phyloP scores from a whole-genome alignment of 2,888 invertebrate species.

The Apamea sordens region DNA sequence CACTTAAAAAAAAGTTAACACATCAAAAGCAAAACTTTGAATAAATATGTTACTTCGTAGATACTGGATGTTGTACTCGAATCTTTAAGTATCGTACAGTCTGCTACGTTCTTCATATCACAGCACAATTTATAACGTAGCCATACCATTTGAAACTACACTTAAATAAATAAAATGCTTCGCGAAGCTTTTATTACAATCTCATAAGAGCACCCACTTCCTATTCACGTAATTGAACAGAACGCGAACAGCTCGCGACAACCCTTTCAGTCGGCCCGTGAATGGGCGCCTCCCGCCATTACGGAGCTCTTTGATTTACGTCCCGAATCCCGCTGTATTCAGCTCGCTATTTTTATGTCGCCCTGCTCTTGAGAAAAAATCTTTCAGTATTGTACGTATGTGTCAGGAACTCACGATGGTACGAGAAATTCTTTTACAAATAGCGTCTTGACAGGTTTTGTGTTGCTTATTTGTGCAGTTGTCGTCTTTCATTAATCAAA shows the following conservation, averaged over 20 bases:
- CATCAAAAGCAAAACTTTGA: slow-evolving; percentile 2
- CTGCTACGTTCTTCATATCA: background rate
- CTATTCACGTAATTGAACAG: slow-evolving; percentile 55
- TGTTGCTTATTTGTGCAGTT: background rate
- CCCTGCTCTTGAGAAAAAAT: slow-evolving; percentile 44
- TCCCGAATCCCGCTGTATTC: slow-evolving; percentile 65
- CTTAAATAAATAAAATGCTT: slow-evolving; percentile 14
- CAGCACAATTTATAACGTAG: background rate
- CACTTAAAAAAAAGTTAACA: slow-evolving; percentile 5
- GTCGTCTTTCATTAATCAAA: slow-evolving; percentile 3
- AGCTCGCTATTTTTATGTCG: slow-evolving; percentile 65
- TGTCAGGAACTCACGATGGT: slow-evolving; percentile 4
- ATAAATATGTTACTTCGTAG: background rate
- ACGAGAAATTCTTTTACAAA: slow-evolving; percentile 8
- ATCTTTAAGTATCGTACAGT: background rate
- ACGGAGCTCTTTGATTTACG: slow-evolving; percentile 72
- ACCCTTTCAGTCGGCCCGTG: slow-evolving; percentile 59
- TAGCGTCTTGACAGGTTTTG: background rate
- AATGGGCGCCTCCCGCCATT: slow-evolving; percentile 61
- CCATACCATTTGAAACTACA: slow-evolving; percentile 15
- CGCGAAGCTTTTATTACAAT: slow-evolving; percentile 39
- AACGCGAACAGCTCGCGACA: slow-evolving; percentile 38
- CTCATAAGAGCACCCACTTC: slow-evolving; percentile 45
- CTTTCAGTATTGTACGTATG: slow-evolving; percentile 17
- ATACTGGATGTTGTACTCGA: background rate